Evolutionary conservation across 2,113 vertebrate genomes (phyloP), one percentile per base, ranked within the genome.

Genomic region (Lasiurus cinereus): DNA sequence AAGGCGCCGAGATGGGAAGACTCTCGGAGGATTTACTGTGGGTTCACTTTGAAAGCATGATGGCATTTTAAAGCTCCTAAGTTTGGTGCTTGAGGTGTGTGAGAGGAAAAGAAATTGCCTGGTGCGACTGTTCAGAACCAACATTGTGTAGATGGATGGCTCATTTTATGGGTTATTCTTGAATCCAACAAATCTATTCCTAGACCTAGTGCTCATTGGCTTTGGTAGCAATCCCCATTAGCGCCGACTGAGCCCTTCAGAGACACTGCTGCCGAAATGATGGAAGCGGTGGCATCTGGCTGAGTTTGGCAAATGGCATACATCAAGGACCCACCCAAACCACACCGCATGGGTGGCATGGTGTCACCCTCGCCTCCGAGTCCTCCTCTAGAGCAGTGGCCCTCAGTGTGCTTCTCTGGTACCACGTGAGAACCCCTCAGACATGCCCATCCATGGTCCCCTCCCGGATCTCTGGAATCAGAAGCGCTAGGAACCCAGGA

Each of bases 31-130:
- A 64, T 83, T 95, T 83, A n/a, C 27, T 83, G 72, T 19, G 1
- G 39, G 36, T 78, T 83, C 18, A 36, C 85, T 83, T 82, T 59
- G 7, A 82, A 95, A 92, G 16, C 31, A 2, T 12, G 15, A 76
- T 89, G 74, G 21, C 56, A 92, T 90, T 90, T 90, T 83, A 90
- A 77, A 93, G 8, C 64, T 87, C n/a, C 86, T 46, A 84, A 62
- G 43, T 82, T 50, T 93, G 43, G 39, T 80, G 12, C 80, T 90
- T 77, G 9, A 69, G 33, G n/a, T 90, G 69, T 50, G 31, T 62
- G 19, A 93, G 46, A 93, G 22, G 54, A 56, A 90, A 92, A 70
- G 27, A 73, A 77, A 73, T 80, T 69, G 8, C 84, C 46, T 72
- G 8, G 43, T 88, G 83, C 16, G 66, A 52, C 54, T 78, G 31